Conservation (phyloP, 2,797 vertebrate genomes). For the Morus bassanus region DNA sequence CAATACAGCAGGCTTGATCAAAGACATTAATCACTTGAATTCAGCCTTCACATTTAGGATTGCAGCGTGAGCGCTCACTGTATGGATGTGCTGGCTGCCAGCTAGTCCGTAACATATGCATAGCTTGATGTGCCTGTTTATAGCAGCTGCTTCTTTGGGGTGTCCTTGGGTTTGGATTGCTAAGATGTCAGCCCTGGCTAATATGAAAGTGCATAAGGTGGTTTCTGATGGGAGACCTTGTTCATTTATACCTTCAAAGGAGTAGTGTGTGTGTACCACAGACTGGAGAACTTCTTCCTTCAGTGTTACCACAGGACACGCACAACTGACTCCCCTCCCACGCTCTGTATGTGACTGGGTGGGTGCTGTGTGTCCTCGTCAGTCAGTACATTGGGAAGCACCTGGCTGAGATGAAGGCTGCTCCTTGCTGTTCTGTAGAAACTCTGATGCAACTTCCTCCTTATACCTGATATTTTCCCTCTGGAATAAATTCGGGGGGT, state of each 20-base stretch:
- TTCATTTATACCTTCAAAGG: neutral
- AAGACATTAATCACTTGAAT: neutral
- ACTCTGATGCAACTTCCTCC: neutral
- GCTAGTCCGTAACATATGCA: neutral
- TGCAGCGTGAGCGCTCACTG: neutral
- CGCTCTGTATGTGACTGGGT: rapidly evolving
- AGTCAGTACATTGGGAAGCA: neutral
- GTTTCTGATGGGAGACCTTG: neutral
- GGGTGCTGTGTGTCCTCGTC: neutral
- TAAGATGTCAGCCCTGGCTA: neutral
- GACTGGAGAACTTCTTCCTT: neutral
- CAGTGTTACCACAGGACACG: neutral
- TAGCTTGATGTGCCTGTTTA: neutral
- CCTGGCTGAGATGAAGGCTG: neutral
- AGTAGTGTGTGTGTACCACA: neutral
- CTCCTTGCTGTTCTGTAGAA: neutral
- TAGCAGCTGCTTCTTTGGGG: neutral
- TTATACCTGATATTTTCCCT: neutral
- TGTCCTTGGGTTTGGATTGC: neutral
- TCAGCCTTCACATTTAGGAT: neutral
- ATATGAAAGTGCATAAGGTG: neutral
- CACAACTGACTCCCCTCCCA: neutral
- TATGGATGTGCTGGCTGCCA: neutral
- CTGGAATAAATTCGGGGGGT: neutral
- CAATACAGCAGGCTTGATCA: neutral